Conservation (phyloP, 2,113 vertebrate species). For the Ptilonorhynchus violaceus region DNA sequence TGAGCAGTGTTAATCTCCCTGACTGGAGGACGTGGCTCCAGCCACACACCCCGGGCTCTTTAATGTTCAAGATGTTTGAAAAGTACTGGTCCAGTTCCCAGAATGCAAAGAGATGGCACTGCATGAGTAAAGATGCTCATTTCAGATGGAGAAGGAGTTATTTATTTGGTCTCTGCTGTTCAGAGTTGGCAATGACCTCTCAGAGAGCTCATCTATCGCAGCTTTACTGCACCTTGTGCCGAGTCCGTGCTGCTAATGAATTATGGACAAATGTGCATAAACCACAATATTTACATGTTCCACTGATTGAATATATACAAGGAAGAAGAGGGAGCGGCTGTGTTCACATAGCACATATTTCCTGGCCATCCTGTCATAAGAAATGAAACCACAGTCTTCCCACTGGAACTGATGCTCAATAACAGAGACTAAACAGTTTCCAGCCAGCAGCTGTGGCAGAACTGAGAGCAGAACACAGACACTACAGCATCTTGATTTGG, state of each 20-base stretch:
- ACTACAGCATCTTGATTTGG: neutral
- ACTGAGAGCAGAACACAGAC: neutral
- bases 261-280: neutral
- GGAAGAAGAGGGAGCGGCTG: constrained; percentile 17
- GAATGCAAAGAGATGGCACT: neutral
- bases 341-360: constrained; percentile 31
- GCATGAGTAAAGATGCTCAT: neutral
- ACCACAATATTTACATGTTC: constrained; percentile 56
- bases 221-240: neutral
- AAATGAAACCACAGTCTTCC: neutral
- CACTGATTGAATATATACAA: constrained; percentile 42
- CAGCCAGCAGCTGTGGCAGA: neutral
- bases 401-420: neutral
- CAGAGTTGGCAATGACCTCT: neutral
- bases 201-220: neutral
- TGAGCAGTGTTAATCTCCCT: neutral
- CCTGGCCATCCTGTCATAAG: neutral
- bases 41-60: neutral
- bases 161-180: constrained; percentile 42
- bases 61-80: neutral
- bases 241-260: neutral
- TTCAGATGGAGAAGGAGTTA: neutral
- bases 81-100: constrained; percentile 14
- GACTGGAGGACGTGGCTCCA: neutral
- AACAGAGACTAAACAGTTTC: neutral